A percentile compares a stretch with the other conserved stretches of the same genome.
Evolutionary conservation across 1,140 invertebrate genomes (phyloP).

Genomic region (Ganaspis sp.): DNA sequence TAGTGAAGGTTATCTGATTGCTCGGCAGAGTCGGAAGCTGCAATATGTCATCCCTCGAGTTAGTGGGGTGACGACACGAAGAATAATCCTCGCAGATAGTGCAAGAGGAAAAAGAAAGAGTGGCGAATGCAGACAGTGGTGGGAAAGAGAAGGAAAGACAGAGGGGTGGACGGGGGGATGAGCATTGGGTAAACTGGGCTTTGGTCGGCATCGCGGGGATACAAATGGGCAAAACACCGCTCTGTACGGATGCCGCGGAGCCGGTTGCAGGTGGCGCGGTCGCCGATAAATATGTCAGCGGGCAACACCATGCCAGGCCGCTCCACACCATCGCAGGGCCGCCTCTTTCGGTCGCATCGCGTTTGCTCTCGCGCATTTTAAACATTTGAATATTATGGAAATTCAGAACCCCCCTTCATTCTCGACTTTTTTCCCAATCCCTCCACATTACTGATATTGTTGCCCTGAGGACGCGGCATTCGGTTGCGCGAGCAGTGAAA

Average conservation of each 20-base stretch:
- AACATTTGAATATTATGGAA: conserved; percentile 56
- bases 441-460: neutral
- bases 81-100: conserved; percentile 3
- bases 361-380: conserved; percentile 50
- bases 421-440: conserved; percentile 28
- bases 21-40: conserved; percentile 8
- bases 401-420: conserved; percentile 29
- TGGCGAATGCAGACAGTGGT: neutral
- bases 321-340: conserved; percentile 50
- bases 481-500: conserved; percentile 2
- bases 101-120: neutral
- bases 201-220: conserved; percentile 48
- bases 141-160: conserved; percentile 8
- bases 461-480: neutral
- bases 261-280: conserved; percentile 72
- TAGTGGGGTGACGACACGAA: neutral
- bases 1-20: too few species aligned
- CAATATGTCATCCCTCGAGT: conserved; percentile 25
- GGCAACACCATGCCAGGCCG: conserved; percentile 64
- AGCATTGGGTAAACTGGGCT: conserved; percentile 50
- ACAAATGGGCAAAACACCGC: conserved; percentile 65
- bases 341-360: conserved; percentile 41
- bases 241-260: conserved; percentile 67
- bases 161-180: conserved; percentile 18
- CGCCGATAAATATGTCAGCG: conserved; percentile 75